Evolutionary conservation across 2,113 vertebrate species (phyloP), one percentile per base, ranked within the genome.

Genomic region (Donacobius atricapilla): DNA sequence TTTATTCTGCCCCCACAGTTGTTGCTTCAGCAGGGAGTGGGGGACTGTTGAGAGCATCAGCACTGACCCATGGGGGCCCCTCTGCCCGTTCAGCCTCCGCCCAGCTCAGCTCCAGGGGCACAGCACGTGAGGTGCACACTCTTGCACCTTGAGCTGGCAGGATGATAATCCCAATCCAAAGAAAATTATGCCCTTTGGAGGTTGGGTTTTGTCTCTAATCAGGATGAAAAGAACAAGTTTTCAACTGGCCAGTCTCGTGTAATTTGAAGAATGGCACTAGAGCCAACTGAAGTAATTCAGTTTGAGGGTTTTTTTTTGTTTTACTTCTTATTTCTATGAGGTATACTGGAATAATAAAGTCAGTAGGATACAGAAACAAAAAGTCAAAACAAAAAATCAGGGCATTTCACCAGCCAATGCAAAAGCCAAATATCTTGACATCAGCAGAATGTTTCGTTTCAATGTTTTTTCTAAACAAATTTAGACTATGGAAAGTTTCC

Each of bases 361-460:
- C 93, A 90, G 85, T 80, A 96, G 85, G 85, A 88, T 94, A 85
- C 12, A 96, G 93, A 96, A 96, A 93, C 76, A 80, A 91, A 94
- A 94, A 95, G 83, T 94, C 93, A 90, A 94, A 95, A 92, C 87
- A 95, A 92, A 92, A 96, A 73, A 70, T 83, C 78, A 27, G 47
- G 87, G 71, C 2, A 2, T 85, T 88, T 94, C 95, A 95, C 68
- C 90, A 92, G 89, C 79, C 80, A 65, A 73, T 91, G 68, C 56
- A 79, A 94, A 90, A 94, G 85, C 88, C 93, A 94, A 96, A 78
- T 78, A 88, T 80, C 92, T 90, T 93, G 92, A 93, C 95, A 96
- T 92, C 87, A 94, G 85, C 92, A 94, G 93, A 96, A 93, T 70
- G 82, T 83, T 94, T 94, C 50, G 60, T 94, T 91, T 90, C 93